Conservation (phyloP, 1,140 invertebrate species). For the Drosophila malerkotliana region DNA sequence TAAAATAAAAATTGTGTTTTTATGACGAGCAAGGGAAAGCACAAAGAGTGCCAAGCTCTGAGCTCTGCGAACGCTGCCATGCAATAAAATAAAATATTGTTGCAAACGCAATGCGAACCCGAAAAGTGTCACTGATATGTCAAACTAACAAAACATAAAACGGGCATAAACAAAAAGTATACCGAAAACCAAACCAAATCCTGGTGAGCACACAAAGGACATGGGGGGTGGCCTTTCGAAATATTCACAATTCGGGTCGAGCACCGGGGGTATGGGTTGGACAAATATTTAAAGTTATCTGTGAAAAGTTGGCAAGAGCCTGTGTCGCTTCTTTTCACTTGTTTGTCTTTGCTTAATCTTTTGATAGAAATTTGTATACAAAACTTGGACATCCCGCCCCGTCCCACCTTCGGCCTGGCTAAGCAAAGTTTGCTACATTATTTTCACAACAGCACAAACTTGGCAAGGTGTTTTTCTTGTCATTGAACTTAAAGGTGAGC, state of each 20-base stretch:
- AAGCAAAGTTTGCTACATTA: conserved; percentile 73
- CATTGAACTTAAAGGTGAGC: conserved; percentile 63
- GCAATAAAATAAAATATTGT: conserved; percentile 81
- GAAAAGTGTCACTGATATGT: conserved; percentile 78
- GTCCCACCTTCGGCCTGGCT: conserved; percentile 31
- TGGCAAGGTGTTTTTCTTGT: conserved; percentile 69
- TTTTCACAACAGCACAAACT: conserved; percentile 66
- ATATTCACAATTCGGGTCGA: conserved; percentile 8
- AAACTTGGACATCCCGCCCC: conserved; percentile 56
- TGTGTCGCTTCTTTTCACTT: conserved; percentile 58
- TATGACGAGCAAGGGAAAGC: conserved; percentile 41
- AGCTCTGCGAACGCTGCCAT: conserved; percentile 40
- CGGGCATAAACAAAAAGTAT: conserved; percentile 65
- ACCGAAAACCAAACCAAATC: conserved; percentile 23
- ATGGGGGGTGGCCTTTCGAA: not conserved
- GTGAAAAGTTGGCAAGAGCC: conserved; percentile 61
- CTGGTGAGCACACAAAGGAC: conserved; percentile 5
- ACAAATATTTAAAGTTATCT: conserved; percentile 78
- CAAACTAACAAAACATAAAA: conserved; percentile 78
- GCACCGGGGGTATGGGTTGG: not conserved
- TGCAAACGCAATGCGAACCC: conserved; percentile 52
- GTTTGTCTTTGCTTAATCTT: conserved; percentile 81
- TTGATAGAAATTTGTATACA: conserved; percentile 81
- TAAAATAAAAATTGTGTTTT: conserved; percentile 76
- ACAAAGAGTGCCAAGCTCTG: conserved; percentile 4